Conservation (phyloP, 1,140 invertebrate species). For the Coelopa frigida region DNA sequence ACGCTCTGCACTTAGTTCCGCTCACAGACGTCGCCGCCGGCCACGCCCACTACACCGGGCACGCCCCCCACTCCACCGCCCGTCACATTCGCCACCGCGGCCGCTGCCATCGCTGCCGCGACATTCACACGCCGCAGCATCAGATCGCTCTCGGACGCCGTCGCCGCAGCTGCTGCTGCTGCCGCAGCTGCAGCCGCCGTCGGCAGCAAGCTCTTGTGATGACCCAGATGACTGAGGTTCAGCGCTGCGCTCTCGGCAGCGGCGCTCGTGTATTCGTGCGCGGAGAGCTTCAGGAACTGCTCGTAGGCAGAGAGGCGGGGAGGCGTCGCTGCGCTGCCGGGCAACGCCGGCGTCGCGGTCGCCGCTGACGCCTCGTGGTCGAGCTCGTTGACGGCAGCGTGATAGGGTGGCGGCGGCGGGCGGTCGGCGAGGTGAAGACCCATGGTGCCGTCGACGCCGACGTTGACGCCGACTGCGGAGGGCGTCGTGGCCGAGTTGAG, state of each 20-base stretch:
- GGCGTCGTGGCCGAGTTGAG: not conserved
- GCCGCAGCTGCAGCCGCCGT: not conserved
- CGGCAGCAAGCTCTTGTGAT: not conserved
- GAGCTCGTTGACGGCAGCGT: slow-evolving; percentile 8
- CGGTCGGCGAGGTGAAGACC: slow-evolving; percentile 20
- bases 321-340: slow-evolving; percentile 14
- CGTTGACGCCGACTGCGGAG: not conserved
- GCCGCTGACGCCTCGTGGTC: too few relatives aligned
- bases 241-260: slow-evolving; percentile 21
- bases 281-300: slow-evolving; percentile 33
- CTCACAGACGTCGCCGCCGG: slow-evolving; percentile 9
- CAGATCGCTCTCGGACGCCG: slow-evolving; percentile 2
- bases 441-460: slow-evolving; percentile 18
- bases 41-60: not conserved
- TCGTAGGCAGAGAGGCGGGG: slow-evolving; percentile 29
- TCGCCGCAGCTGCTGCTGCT: slow-evolving; percentile 7
- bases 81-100: slow-evolving; percentile 11
- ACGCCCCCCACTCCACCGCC: slow-evolving; percentile 7
- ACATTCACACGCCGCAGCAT: slow-evolving; percentile 13
- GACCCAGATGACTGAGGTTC: slow-evolving; percentile 25
- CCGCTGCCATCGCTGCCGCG: slow-evolving; percentile 17
- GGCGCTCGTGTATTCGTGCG: slow-evolving; percentile 24
- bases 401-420: slow-evolving; percentile 23
- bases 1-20: too few relatives aligned
- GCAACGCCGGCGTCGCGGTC: slow-evolving; percentile 11